Conservation (phyloP, 2,113 vertebrate genomes). For the Macroglossus sobrinus region DNA sequence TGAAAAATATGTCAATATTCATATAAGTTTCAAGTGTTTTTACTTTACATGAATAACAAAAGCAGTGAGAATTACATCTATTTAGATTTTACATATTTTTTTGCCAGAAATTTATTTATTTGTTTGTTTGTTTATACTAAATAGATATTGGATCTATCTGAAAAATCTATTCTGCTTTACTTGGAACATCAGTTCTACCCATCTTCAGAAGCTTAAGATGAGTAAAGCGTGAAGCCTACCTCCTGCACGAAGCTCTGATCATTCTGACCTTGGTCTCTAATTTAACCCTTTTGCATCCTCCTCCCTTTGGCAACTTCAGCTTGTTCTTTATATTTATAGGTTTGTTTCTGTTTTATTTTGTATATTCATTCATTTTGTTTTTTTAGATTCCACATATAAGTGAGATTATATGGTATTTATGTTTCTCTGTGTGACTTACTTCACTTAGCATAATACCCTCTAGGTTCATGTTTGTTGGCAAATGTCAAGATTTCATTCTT, state of each 20-base stretch:
- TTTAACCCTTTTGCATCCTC: background rate
- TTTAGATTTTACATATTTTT: conserved; percentile 58
- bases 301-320: background rate
- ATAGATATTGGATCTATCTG: background rate
- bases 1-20: conserved; percentile 53
- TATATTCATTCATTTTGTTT: background rate
- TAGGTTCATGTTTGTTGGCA: background rate
- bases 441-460: too few species aligned
- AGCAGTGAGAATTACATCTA: background rate
- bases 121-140: background rate
- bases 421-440: too few species aligned
- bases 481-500: background rate
- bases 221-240: background rate
- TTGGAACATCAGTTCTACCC: background rate
- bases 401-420: too few species aligned
- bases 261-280: background rate
- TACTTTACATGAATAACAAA: conserved; percentile 8
- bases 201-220: background rate
- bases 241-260: background rate
- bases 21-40: conserved; percentile 59
- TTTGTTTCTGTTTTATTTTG: background rate
- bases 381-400: too few species aligned
- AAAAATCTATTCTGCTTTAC: background rate
- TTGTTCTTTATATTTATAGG: background rate
- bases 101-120: conserved; percentile 62